These are phyloP conservation scores for Chloebia gouldiae DNA, from an alignment of 2,113 vertebrate genomes.

Conservation along the genomic window DNA sequence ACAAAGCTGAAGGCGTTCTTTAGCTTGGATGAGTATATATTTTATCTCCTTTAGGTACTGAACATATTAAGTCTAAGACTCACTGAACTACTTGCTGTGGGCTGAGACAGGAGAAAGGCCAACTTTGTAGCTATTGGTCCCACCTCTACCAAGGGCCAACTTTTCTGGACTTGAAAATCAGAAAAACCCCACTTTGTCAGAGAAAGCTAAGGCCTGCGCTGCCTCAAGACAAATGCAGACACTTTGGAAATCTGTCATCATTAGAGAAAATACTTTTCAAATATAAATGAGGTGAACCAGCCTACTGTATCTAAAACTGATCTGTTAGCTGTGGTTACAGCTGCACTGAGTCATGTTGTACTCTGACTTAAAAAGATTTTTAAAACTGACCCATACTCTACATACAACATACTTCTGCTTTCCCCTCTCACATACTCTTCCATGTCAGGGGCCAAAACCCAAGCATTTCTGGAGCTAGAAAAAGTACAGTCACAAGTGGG, in stretches of 20 bases:
- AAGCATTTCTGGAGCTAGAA: background rate
- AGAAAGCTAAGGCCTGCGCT: background rate
- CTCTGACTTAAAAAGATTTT: background rate
- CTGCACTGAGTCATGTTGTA: background rate
- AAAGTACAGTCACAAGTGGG: background rate
- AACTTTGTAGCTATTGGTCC: background rate
- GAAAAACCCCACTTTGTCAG: background rate
- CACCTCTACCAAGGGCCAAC: rapidly evolving
- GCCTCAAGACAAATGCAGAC: background rate
- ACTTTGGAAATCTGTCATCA: background rate
- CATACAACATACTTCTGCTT: background rate
- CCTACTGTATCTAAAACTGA: background rate
- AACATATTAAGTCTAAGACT: rapidly evolving
- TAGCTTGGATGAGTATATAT: background rate
- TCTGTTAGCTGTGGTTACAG: background rate
- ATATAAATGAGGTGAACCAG: background rate
- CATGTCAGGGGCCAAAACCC: rapidly evolving
- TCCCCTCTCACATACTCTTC: background rate
- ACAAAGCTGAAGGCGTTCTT: background rate
- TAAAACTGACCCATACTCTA: background rate
- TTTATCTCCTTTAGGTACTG: background rate
- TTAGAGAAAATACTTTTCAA: background rate
- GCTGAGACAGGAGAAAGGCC: background rate
- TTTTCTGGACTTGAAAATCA: background rate
- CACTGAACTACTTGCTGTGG: background rate